Percentiles rank a stretch among this genome's conserved stretches.
These are phyloP conservation scores for Diaprepes abbreviatus DNA, from an alignment of 2,888 invertebrate genomes.

Conservation along the genomic window DNA sequence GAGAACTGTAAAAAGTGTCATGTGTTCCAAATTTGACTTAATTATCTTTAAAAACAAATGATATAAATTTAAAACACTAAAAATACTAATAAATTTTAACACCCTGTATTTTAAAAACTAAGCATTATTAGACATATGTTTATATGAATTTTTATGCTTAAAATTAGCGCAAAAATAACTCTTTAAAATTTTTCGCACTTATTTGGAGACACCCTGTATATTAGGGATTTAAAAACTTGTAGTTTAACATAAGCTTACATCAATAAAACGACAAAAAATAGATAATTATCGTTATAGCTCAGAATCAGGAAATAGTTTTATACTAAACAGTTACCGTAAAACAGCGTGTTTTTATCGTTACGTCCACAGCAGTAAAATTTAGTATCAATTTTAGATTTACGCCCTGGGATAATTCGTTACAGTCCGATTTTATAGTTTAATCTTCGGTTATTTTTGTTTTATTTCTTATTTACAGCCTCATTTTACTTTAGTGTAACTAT, in stretches of 20 bases:
- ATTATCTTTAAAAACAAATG: no score
- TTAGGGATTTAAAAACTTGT: no score
- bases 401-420: slow-evolving; percentile 27
- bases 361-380: slow-evolving; percentile 25
- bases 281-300: background rate
- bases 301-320: slow-evolving; percentile 6
- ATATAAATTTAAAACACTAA: no score
- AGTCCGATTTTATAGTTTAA: slow-evolving; percentile 25
- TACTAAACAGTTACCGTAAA: slow-evolving; percentile 6
- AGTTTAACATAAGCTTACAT: background rate
- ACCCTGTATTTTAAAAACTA: no score
- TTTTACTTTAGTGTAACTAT: slow-evolving; percentile 6
- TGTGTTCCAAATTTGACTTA: no score
- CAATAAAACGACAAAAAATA: background rate
- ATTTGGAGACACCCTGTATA: no score
- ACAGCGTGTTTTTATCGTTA: slow-evolving; percentile 20
- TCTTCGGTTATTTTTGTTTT: slow-evolving; percentile 30
- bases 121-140: no score
- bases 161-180: no score
- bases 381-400: slow-evolving; percentile 37
- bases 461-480: slow-evolving; percentile 25
- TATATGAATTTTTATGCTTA: no score
- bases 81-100: no score
- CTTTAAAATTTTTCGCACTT: no score
- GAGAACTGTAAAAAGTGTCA: no score